Evolutionary conservation across 2,888 invertebrate species (phyloP), one percentile per base, ranked within the genome.

Genomic region (Nymphalis c-album): DNA sequence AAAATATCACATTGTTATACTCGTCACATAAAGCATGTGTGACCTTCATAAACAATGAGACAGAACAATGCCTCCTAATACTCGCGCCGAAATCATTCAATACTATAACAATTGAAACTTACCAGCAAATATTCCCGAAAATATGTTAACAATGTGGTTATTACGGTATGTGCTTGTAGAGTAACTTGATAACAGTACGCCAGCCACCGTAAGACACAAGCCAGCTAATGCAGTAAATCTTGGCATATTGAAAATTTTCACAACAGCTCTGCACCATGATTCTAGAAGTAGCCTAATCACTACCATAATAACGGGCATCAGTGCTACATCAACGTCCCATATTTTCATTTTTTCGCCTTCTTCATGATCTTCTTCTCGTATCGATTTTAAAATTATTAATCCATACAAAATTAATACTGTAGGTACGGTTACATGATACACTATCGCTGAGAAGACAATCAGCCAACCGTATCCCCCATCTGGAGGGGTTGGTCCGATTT

Each of bases 391-490:
- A 71, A 94, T 87, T 57, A 94, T 85, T 53, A 94, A 81, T 55
- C 94, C 94, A 78, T 93, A 94, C 63, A 93, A 84, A 48, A 92
- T 87, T n/a, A 93, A 77, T 65, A 94, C 74, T 64, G 93, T 90
- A 18, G 94, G 94, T 51, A 94, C 90, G n/a, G 93, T 86, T 77
- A 94, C 92, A 84, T 95, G 94, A 79, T 95, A 94, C 73, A 94
- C 85, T 72, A 93, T 85, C 46, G 94, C 93, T 17, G 94, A 93
- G 50, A 92, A 77, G 62, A 95, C 92, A 73, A 95, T 93, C 60
- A 95, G 77, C 95, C 95, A 95, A 0, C 95, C 95, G 76, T 94
- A 95, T 2, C 95, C 94, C 0, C 95, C 95, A 76, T 95, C 95
- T 2, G 95, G 94, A 60, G 94, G 92, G 17, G 93, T 93, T 0